Conservation (phyloP, 2,113 vertebrate species). For the Myotis lucifugus region DNA sequence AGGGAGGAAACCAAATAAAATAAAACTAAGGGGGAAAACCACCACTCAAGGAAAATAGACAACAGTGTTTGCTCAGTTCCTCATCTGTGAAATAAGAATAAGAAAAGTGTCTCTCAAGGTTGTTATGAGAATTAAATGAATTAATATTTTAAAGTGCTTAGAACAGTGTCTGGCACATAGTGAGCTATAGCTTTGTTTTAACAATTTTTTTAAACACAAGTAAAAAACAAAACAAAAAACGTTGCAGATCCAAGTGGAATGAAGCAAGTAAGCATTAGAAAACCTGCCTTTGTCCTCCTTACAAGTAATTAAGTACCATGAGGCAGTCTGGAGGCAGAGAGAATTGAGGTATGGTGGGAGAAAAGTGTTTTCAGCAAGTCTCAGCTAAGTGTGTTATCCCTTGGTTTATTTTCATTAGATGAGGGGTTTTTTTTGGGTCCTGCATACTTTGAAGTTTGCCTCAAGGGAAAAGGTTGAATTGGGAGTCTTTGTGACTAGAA, state of each 20-base stretch:
- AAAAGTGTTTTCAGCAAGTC: slow-evolving; percentile 51
- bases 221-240: not conserved
- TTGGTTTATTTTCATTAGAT: slow-evolving; percentile 70
- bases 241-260: not conserved
- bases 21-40: not conserved
- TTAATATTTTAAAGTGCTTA: slow-evolving; percentile 1
- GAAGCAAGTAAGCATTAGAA: not conserved
- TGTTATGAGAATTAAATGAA: not conserved
- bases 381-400: slow-evolving; percentile 44
- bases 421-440: slow-evolving; percentile 66
- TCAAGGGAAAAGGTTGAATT: slow-evolving; percentile 76
- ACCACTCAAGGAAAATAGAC: not conserved
- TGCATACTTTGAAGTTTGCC: slow-evolving; percentile 78
- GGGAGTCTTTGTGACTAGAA: slow-evolving; percentile 77
- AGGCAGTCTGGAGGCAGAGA: not conserved
- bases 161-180: not conserved
- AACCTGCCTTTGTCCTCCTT: not conserved
- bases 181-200: not conserved
- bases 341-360: slow-evolving; percentile 22
- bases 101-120: not conserved
- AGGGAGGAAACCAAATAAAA: not conserved
- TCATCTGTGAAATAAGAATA: not conserved
- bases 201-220: not conserved
- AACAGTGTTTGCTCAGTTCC: not conserved
- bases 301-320: not conserved